A percentile compares a stretch with the other conserved stretches of the same genome.
These are phyloP conservation scores for Rhyacichthys aspro DNA, from an alignment of 2,797 vertebrate genomes.

Conservation along the genomic window DNA sequence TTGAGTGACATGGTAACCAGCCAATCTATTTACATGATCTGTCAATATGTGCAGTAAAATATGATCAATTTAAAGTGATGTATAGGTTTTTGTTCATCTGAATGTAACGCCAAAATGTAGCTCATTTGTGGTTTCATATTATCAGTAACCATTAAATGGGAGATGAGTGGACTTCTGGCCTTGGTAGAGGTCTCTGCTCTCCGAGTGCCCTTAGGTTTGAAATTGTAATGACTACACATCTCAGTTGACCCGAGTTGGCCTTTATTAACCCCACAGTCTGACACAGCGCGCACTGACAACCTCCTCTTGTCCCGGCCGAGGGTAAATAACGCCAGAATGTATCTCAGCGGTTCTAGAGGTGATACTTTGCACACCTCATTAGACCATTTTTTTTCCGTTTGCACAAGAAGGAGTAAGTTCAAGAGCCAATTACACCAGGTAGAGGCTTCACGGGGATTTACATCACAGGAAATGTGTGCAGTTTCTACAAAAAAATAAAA, in stretches of 20 bases:
- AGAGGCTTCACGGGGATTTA: too few species aligned
- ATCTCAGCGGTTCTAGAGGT: constrained; percentile 13
- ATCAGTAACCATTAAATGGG: too few species aligned
- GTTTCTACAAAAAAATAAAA: too few species aligned
- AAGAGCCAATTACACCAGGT: constrained; percentile 56
- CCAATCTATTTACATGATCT: too few species aligned
- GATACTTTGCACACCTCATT: constrained; percentile 23
- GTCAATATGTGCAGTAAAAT: too few species aligned
- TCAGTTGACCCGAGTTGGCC: constrained; percentile 4
- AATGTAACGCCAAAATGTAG: too few species aligned
- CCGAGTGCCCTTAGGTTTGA: neutral
- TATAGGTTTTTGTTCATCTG: too few species aligned
- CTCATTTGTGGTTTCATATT: too few species aligned
- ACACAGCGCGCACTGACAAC: neutral
- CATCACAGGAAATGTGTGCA: constrained; percentile 18
- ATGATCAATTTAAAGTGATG: too few species aligned
- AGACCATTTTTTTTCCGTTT: constrained; percentile 27
- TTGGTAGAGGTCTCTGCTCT: too few species aligned
- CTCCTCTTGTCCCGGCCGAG: constrained; percentile 5
- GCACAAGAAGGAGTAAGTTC: constrained; percentile 19
- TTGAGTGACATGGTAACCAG: too few species aligned
- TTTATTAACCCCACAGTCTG: constrained; percentile 6
- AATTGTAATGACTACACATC: neutral
- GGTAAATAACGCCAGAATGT: neutral
- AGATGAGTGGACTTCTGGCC: too few species aligned